Evolutionary conservation across 2,888 invertebrate genomes (phyloP).

Genomic region (Margaritifera margaritifera): DNA sequence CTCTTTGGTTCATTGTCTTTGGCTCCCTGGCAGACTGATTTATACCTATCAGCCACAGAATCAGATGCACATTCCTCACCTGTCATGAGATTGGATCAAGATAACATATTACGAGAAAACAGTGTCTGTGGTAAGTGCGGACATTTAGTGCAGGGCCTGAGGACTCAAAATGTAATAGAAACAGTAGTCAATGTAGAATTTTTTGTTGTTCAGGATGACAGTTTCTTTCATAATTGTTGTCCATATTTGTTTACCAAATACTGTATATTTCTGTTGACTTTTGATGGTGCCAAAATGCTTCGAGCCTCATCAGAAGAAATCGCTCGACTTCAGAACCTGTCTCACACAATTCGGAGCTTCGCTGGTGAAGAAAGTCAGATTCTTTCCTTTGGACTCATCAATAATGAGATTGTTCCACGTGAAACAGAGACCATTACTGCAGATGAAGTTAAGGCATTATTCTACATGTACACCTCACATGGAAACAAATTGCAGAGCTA

Average conservation of each 20-base stretch:
- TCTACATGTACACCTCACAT: conserved; percentile 35
- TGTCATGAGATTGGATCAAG: no score
- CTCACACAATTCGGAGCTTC: conserved; percentile 48
- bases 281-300: conserved; percentile 53
- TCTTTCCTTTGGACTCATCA: conserved; percentile 40
- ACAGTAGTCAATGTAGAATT: conserved; percentile 46
- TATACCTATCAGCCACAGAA: no score
- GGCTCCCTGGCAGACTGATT: conserved; percentile 18
- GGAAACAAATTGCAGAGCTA: conserved; percentile 46
- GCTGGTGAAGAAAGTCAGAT: conserved; percentile 45
- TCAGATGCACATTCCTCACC: no score
- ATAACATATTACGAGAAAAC: background rate
- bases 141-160: conserved; percentile 26
- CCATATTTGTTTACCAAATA: conserved; percentile 50
- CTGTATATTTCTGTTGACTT: conserved; percentile 52
- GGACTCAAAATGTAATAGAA: conserved; percentile 19
- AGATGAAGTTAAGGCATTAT: conserved; percentile 48
- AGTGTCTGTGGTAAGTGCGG: conserved; percentile 8
- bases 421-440: conserved; percentile 19
- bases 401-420: conserved; percentile 27
- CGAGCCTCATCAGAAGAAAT: conserved; percentile 46
- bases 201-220: conserved; percentile 50
- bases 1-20: conserved; percentile 29
- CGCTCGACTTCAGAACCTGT: conserved; percentile 44
- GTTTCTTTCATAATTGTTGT: conserved; percentile 51